Evolutionary conservation across 2,888 invertebrate genomes (phyloP).

Genomic region (Andrena hattorfiana): DNA sequence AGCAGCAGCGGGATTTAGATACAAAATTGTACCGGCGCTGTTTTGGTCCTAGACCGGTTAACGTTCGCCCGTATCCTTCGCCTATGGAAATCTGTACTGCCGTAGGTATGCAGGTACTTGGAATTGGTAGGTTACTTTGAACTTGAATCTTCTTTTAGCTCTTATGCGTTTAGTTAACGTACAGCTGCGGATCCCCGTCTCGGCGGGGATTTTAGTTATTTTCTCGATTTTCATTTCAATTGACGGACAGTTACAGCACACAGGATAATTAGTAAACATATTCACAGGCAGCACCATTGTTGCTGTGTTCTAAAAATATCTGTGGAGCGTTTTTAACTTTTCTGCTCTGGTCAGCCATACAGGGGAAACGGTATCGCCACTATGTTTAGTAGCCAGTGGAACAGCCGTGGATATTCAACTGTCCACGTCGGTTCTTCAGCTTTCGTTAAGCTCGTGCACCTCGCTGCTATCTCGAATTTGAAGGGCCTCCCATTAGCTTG

Average conservation of each 20-base stretch:
- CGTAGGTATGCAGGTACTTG: no score
- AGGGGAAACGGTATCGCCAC: constrained; percentile 44
- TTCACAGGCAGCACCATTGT: constrained; percentile 14
- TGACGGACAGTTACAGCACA: no score
- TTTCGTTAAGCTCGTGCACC: background rate
- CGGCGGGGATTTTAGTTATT: no score
- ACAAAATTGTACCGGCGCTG: background rate
- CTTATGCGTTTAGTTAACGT: no score
- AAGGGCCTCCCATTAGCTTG: no score
- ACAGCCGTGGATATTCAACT: constrained; percentile 38
- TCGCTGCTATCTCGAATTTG: no score
- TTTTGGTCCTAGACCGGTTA: background rate
- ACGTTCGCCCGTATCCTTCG: background rate
- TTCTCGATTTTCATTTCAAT: no score
- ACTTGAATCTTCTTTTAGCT: no score
- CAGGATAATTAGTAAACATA: no score
- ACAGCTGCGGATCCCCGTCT: no score
- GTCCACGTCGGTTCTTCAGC: background rate
- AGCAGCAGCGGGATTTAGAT: background rate
- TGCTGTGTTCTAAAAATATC: constrained; percentile 37
- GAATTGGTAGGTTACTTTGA: no score
- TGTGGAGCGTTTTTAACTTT: constrained; percentile 41
- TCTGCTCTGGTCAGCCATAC: constrained; percentile 50
- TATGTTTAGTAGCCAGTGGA: constrained; percentile 14
- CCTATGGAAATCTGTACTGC: no score